A percentile compares a stretch with the other conserved stretches of the same genome.
Evolutionary conservation across 2,797 vertebrate genomes (phyloP).

Genomic region (Tadarida brasiliensis): DNA sequence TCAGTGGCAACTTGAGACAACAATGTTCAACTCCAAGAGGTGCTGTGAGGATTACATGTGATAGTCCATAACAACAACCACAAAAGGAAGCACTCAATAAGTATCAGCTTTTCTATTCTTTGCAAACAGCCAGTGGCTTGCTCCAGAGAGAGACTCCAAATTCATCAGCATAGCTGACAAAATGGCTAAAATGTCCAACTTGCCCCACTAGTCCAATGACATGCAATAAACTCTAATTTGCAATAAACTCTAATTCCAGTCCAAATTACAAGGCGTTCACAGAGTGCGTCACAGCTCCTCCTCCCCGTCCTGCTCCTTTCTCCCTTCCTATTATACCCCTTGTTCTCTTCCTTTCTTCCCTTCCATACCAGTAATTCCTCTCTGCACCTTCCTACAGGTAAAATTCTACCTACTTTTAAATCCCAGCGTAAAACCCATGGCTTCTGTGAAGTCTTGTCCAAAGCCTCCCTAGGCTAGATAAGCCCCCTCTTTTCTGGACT

Average conservation of each 20-base stretch:
- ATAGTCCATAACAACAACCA: not conserved
- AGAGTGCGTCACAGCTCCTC: not conserved
- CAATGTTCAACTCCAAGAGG: not conserved
- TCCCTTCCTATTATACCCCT: not conserved
- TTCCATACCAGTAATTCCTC: not conserved
- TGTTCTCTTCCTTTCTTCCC: not conserved
- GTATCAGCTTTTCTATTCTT: not conserved
- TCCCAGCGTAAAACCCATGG: not conserved
- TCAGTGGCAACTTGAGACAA: not conserved
- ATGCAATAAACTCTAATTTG: not conserved
- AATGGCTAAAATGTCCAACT: not conserved
- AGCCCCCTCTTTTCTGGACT: not conserved
- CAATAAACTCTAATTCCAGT: not conserved
- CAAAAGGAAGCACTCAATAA: not conserved
- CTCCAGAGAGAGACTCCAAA: not conserved
- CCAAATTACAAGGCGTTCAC: not conserved
- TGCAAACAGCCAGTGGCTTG: not conserved
- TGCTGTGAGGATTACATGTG: not conserved
- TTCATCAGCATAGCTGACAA: not conserved
- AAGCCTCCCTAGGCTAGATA: not conserved
- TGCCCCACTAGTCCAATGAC: not conserved
- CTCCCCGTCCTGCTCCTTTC: not conserved
- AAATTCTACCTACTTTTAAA: slow-evolving; percentile 30
- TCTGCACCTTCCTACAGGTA: not conserved
- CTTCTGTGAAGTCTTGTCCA: not conserved